phyloP scores from a whole-genome alignment of 2,113 vertebrate species.

The Gymnogyps californianus region DNA sequence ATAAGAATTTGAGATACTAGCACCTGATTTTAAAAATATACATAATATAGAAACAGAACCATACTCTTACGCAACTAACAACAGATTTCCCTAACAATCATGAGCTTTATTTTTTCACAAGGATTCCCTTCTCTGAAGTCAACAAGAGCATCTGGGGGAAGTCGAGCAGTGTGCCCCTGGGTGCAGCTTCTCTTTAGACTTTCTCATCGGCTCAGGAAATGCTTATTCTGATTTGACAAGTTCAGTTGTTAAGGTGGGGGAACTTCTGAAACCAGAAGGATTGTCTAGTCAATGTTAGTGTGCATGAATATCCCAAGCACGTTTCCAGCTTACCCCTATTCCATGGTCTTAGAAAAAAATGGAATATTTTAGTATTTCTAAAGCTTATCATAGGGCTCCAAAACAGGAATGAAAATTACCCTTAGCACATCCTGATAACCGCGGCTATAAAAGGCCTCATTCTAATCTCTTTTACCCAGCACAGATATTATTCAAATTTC shows the following conservation, averaged over 20 bases:
- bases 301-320: background rate
- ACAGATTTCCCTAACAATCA: background rate
- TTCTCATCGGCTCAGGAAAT: background rate
- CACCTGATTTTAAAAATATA: background rate
- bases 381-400: background rate
- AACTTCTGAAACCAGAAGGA: background rate
- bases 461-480: background rate
- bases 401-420: background rate
- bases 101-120: background rate
- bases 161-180: accelerated
- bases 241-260: background rate
- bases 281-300: background rate
- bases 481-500: background rate
- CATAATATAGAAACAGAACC: background rate
- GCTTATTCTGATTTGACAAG: background rate
- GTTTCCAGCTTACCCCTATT: background rate
- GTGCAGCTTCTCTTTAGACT: background rate
- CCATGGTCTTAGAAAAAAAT: background rate
- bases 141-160: background rate
- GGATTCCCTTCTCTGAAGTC: background rate
- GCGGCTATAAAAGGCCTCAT: background rate
- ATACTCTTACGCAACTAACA: background rate
- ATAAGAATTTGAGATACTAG: background rate
- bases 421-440: background rate
- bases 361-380: background rate